Conservation (phyloP, 1,140 invertebrate genomes). For the Drosophila watanabei region DNA sequence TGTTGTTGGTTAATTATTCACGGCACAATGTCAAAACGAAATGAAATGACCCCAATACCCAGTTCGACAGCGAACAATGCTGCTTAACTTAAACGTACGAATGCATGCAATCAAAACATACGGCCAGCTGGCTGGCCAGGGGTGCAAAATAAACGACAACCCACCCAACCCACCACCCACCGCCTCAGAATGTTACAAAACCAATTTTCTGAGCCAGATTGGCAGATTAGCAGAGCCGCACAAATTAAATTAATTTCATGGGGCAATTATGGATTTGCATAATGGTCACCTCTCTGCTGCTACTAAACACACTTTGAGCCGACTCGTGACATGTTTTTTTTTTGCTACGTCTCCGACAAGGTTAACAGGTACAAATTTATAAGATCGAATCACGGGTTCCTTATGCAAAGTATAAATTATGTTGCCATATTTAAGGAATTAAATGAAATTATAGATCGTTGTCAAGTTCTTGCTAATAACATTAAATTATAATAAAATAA, state of each 20-base stretch:
- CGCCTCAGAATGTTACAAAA: constrained; percentile 22
- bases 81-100: constrained; percentile 61
- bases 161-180: constrained; percentile 3
- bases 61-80: constrained; percentile 58
- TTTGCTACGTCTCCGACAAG: not conserved
- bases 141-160: constrained; percentile 29
- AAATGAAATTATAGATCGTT: not conserved
- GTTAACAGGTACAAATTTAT: constrained; percentile 2
- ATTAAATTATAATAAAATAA: not conserved
- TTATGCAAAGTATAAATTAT: constrained; percentile 1
- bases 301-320: constrained; percentile 14
- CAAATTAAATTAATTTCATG: constrained; percentile 50
- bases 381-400: not conserved
- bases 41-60: constrained; percentile 58
- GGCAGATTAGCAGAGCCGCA: constrained; percentile 31
- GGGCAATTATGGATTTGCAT: constrained; percentile 49
- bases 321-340: constrained; percentile 22
- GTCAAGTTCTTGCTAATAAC: too few species aligned
- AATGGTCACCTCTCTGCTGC: constrained; percentile 20
- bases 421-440: not conserved
- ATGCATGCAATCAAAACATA: constrained; percentile 51
- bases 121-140: not conserved
- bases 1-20: constrained; percentile 65
- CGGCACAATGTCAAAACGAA: constrained; percentile 61
- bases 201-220: constrained; percentile 29